Base-by-base conservation (phyloP, 1,140 invertebrate species). In the Laodelphax striatellus region DNA sequence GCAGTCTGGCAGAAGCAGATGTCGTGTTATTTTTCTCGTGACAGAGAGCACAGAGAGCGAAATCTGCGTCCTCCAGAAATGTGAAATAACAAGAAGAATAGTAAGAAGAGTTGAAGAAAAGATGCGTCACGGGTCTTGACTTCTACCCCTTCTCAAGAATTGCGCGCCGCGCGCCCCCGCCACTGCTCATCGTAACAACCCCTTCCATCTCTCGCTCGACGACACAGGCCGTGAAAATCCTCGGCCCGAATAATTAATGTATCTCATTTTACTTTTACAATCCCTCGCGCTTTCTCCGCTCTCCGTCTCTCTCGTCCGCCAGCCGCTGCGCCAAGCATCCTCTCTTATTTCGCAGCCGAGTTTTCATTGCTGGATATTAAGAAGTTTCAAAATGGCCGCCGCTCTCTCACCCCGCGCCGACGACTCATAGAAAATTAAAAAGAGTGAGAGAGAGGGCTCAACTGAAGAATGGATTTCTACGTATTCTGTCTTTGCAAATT, bases 261-360 rank as follows among this genome's bases (percentile, higher is more conserved):
- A 64, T 64, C 64, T 66, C 65, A 66, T 66, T 66, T 66, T 66
- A 66, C 65, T 66, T 66, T 64, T 66, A 66, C 62, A 60, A 58
- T 58, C 60, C 62, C 53, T 57, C 57, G 60, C 34, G 24, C 22
- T 53, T 52, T 43, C 59, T 21, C 34, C 34, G n/a, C 59, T 10
- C 22, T 8, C 24, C 24, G 10, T 54, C 17, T 34, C 28, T 34
- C 28, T 13, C 54, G 6, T 24, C 52, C 19, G 6, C 52, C 24
- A 28, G 52, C 22, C 28, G 31, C 54, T 14, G 13, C 38, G 10
- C 52, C 13, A 31, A 50, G 31, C 58, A n/a, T 34, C 50, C 59
- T 46, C 53, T 24, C 59, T 55, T 44, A 24, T 44, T 22, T 54
- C 46, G 17, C 17, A 44, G 56, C 34, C 57, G 63, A 64, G 63